Evolutionary conservation across 2,888 invertebrate genomes (phyloP), one percentile per base, ranked within the genome.

Genomic region (Andrena flavipes): DNA sequence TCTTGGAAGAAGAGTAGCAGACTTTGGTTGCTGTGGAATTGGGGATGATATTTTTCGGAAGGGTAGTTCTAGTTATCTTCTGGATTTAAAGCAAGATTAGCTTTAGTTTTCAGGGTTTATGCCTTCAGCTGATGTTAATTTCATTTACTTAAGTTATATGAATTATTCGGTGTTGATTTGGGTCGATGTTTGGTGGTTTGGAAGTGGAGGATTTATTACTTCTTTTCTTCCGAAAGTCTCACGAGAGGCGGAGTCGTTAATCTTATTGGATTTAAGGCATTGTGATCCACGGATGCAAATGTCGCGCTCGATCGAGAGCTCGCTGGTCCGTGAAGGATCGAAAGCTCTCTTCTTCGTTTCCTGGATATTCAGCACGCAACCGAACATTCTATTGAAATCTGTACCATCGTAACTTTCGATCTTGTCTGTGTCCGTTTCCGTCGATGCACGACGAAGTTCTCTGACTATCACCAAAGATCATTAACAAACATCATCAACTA

Each of bases 221-320:
- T 42, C 29, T 23, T 35, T 35, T 70, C 76, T 62, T 78, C 73
- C 71, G 80, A 84, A 81, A 76, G 74, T 78, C 78, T 30, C 78
- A 30, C 60, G 68, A 35, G 56, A 33, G 16, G 70, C 13, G 68
- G 65, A 62, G 72, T 68, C 75, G 80, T 86, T 86, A 86, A 86
- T 86, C 86, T 80, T 73, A 68, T 72, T 78, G 73, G 67, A 86
- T 84, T 79, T 84, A 76, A 81, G 72, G 70, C 71, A 82, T 81
- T 81, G 80, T 83, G 83, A 86, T 86, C 73, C 68, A 65, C 56
- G 70, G 56, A 30, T 20, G 73, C 23, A 49, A 26, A 78, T 78
- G 82, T 85, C 82, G 78, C 83, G 68, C 63, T 76, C 75, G 82
- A 82, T 82, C 79, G 82, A 67, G 65, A 68, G 76, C 72, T 80